Evolutionary conservation across 2,113 vertebrate species (phyloP).

Genomic region (Parus major): DNA sequence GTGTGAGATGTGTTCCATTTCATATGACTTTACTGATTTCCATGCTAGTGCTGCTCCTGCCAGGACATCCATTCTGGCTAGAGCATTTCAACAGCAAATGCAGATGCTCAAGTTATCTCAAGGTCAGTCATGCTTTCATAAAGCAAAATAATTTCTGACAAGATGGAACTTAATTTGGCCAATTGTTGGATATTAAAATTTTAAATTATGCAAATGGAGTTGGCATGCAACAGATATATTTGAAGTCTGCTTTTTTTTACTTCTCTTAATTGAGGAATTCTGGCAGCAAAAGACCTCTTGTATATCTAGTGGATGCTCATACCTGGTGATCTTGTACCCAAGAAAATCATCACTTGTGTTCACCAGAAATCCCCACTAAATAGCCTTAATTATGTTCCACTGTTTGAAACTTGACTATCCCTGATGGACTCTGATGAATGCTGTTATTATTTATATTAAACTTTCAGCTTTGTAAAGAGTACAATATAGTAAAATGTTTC

Average conservation of each 20-base stretch:
- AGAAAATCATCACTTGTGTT: constrained; percentile 12
- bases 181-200: neutral
- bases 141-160: constrained; percentile 5
- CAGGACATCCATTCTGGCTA: neutral
- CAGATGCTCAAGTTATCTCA: neutral
- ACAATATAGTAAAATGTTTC: constrained; percentile 23
- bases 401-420: constrained; percentile 29
- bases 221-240: neutral
- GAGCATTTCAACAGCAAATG: neutral
- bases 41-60: neutral
- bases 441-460: constrained; percentile 52
- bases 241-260: neutral
- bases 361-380: constrained; percentile 40
- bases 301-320: neutral
- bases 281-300: neutral
- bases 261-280: constrained; percentile 1
- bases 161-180: neutral
- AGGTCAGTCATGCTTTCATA: neutral
- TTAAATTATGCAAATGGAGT: constrained; percentile 45
- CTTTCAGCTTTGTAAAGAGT: constrained; percentile 25
- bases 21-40: neutral
- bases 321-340: neutral
- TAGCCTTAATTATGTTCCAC: constrained; percentile 10
- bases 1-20: neutral
- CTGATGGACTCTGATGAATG: constrained; percentile 49